Evolutionary conservation across 2,797 vertebrate species (phyloP).

Genomic region (Sebastes elongatus): DNA sequence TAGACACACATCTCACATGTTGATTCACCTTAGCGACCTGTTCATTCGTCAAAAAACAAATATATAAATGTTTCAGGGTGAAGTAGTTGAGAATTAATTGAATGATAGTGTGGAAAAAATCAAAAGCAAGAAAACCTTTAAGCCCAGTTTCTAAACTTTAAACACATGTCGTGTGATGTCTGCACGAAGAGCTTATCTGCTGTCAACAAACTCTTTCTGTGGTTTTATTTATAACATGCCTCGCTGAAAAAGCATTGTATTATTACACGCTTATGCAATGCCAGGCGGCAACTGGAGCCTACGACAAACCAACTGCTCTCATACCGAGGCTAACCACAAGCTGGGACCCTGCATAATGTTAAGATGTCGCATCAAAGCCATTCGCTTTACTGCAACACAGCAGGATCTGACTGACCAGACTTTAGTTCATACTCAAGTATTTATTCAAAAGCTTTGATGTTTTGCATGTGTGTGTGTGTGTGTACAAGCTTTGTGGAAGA

Average conservation of each 20-base stretch:
- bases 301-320: conserved; percentile 48
- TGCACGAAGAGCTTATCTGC: conserved; percentile 36
- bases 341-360: conserved; percentile 57
- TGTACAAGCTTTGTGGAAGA: conserved; percentile 25
- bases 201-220: conserved; percentile 65
- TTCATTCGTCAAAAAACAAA: neutral
- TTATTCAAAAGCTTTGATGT: conserved; percentile 55
- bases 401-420: conserved; percentile 37
- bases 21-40: conserved; percentile 4
- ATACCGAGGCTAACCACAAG: conserved; percentile 51
- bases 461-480: neutral
- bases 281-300: conserved; percentile 62
- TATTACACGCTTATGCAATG: conserved; percentile 57
- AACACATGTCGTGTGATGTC: neutral
- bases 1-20: conserved; percentile 10
- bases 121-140: neutral
- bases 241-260: conserved; percentile 61
- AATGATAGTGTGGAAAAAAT: neutral
- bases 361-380: conserved; percentile 59
- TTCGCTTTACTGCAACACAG: conserved; percentile 49
- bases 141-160: neutral
- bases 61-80: neutral
- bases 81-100: neutral
- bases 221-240: conserved; percentile 71
- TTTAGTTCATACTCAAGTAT: conserved; percentile 41